Percentiles rank a stretch among this genome's conserved stretches.
These are phyloP conservation scores for Ia io DNA, from an alignment of 2,113 vertebrate species.

Conservation along the genomic window DNA sequence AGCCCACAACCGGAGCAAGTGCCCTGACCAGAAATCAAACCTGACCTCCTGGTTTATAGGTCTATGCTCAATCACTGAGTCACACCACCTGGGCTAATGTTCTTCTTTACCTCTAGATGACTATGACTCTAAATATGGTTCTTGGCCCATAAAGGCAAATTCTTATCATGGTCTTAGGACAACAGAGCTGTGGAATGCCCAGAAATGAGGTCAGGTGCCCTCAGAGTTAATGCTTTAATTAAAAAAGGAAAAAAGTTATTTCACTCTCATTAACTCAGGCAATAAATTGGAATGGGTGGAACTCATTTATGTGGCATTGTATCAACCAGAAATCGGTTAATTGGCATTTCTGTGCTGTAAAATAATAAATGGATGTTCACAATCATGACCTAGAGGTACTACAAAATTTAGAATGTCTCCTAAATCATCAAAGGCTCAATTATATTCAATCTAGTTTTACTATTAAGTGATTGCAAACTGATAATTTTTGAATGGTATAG, in stretches of 20 bases:
- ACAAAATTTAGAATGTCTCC: not conserved
- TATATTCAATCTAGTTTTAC: not conserved
- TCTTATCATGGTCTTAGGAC: not conserved
- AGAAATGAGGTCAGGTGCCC: not conserved
- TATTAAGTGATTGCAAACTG: not conserved
- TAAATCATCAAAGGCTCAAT: not conserved
- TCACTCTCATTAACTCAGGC: not conserved
- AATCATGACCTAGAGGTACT: not conserved
- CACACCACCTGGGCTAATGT: too few species aligned
- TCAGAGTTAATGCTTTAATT: slow-evolving; percentile 11
- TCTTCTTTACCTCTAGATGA: not conserved
- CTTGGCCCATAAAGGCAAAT: not conserved
- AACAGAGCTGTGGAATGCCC: not conserved
- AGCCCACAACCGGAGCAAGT: too few species aligned
- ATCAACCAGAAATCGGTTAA: not conserved
- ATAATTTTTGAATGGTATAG: not conserved
- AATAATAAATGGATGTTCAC: not conserved
- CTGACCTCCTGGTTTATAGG: too few species aligned
- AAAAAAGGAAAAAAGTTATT: not conserved
- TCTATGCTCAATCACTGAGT: too few species aligned
- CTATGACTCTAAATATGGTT: not conserved
- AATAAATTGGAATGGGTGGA: not conserved
- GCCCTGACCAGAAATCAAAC: too few species aligned
- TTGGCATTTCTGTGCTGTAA: not conserved
- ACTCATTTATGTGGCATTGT: not conserved